phyloP scores from a whole-genome alignment of 2,888 invertebrate genomes.

The Aphidoletes aphidimyza region DNA sequence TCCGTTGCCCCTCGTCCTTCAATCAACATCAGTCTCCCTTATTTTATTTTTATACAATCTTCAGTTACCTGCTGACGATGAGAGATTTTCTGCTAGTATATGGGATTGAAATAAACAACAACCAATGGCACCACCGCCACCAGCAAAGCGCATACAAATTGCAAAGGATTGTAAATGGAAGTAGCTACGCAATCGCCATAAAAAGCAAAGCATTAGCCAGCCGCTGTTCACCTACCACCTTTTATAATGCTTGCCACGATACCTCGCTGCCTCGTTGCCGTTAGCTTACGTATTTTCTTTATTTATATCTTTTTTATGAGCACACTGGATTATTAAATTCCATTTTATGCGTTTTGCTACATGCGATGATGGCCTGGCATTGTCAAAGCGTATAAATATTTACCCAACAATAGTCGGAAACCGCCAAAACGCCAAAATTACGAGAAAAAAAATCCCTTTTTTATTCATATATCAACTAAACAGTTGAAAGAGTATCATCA shows the following conservation, averaged over 20 bases:
- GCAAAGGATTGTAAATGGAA: conserved; percentile 11
- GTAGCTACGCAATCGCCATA: background rate
- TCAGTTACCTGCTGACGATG: no score
- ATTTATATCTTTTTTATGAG: conserved; percentile 44
- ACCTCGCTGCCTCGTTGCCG: background rate
- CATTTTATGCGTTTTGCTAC: conserved; percentile 27
- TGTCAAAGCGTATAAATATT: background rate
- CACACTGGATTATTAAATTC: conserved; percentile 20
- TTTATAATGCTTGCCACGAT: background rate
- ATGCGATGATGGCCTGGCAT: background rate
- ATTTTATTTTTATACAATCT: no score
- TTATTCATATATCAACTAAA: background rate
- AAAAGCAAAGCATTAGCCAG: background rate
- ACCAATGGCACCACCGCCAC: background rate
- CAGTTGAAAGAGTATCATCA: background rate
- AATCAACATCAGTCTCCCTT: no score
- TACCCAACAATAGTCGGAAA: background rate
- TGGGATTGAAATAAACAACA: background rate
- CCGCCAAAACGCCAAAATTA: background rate
- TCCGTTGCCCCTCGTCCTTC: no score
- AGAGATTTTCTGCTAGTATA: background rate
- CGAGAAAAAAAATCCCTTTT: background rate
- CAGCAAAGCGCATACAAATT: background rate
- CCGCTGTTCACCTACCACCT: background rate
- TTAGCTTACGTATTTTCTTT: no score